These are phyloP conservation scores for Seriola aureovittata DNA, from an alignment of 2,113 vertebrate species.

Conservation along the genomic window DNA sequence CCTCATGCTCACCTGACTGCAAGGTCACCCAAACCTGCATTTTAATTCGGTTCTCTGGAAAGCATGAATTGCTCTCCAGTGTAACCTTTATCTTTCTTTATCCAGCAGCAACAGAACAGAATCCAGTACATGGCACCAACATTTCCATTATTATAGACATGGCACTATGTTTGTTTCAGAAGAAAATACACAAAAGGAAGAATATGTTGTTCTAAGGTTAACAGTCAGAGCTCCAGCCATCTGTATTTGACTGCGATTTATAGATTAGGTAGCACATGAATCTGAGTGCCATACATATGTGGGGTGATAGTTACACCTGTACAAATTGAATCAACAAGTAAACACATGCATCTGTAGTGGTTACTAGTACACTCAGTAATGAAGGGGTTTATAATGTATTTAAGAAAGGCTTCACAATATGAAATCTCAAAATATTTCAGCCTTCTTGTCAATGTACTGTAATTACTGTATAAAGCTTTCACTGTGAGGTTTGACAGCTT, in stretches of 20 bases:
- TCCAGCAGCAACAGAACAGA: conserved; percentile 7
- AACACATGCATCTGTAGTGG: neutral
- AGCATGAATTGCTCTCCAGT: conserved; percentile 50
- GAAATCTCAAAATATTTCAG: neutral
- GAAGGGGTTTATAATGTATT: neutral
- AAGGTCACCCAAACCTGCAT: conserved; percentile 68
- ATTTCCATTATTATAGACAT: conserved; percentile 36
- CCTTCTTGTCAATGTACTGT: neutral
- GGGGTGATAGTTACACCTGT: neutral
- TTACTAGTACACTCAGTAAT: neutral
- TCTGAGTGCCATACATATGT: neutral
- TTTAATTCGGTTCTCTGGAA: conserved; percentile 56
- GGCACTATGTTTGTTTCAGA: conserved; percentile 30
- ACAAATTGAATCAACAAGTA: conserved; percentile 21
- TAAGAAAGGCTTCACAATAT: neutral
- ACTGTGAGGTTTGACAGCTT: neutral
- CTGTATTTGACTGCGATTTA: conserved; percentile 58
- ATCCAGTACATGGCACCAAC: conserved; percentile 17
- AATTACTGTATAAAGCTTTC: neutral
- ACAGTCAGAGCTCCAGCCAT: conserved; percentile 31
- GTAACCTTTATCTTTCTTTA: conserved; percentile 63
- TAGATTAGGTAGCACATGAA: conserved; percentile 45
- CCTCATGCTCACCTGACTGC: conserved; percentile 66
- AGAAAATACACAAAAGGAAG: conserved; percentile 28
- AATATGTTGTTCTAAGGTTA: conserved; percentile 24